Evolutionary conservation across 2,113 vertebrate genomes (phyloP).

Genomic region (Burhinus bistriatus): DNA sequence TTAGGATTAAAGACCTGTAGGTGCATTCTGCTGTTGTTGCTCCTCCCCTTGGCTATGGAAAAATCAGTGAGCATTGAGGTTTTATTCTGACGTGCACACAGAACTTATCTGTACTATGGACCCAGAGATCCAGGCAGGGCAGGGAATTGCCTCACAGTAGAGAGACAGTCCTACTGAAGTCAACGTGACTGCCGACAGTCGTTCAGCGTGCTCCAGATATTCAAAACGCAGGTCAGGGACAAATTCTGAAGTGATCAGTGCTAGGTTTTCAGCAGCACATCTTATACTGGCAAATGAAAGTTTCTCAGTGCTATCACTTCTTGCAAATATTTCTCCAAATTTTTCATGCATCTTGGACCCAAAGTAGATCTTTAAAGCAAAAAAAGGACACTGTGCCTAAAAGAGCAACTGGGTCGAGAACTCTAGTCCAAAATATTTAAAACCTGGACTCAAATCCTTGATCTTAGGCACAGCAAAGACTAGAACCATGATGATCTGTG

Average conservation of each 20-base stretch:
- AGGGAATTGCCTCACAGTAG: not conserved
- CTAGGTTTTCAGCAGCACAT: not conserved
- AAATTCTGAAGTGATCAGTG: not conserved
- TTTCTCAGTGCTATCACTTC: not conserved
- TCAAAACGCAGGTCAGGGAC: not conserved
- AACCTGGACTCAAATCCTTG: not conserved
- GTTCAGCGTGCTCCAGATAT: not conserved
- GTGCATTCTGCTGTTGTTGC: not conserved
- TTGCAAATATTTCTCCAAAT: not conserved
- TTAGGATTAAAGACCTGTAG: not conserved
- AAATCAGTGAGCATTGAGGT: not conserved
- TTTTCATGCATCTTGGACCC: not conserved
- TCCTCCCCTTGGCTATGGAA: not conserved
- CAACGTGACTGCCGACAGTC: not conserved
- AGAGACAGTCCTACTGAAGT: not conserved
- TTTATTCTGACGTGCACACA: not conserved
- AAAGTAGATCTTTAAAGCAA: not conserved
- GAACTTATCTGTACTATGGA: not conserved
- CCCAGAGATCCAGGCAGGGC: not conserved
- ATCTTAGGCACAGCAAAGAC: not conserved
- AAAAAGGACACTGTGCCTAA: not conserved
- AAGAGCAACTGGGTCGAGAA: not conserved
- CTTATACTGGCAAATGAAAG: not conserved
- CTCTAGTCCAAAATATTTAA: not conserved
- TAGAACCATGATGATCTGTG: not conserved